Evolutionary conservation across 2,888 invertebrate species (phyloP), one percentile per base, ranked within the genome.

Genomic region (Stenichneumon culpator): DNA sequence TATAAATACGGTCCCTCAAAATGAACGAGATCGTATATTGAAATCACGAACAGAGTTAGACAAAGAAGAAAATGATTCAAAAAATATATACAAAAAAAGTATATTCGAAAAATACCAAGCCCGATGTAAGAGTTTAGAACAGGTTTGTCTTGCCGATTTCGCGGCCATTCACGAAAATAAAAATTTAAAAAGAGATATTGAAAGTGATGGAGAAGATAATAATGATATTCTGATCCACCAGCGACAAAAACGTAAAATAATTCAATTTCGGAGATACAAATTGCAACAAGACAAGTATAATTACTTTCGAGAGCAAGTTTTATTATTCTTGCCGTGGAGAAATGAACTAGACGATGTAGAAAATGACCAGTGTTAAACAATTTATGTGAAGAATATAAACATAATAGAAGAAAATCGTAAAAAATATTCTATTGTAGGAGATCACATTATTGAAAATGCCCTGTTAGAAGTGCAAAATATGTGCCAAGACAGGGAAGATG

Each of bases 1-100:
- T 68, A 89, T 89, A 44, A 80, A 87, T 73, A 88, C 87, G 44
- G 75, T 54, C 68, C 73, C 74, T 25, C 39, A 79, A 79, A 67
- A 78, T 36, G 82, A 88, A 73, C 60, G 84, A 67, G 80, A 79
- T n/a, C 73, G 54, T 4, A 81, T 87, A 65, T 73, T 87, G 39
- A 87, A 87, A 74, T 47, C 16, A 39, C 28, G 57, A 39, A 39
- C 39, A 39, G 39, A 39, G 39, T 39, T 39, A 9, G 39, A 39
- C 7, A 39, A 39, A 4, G 39, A 39, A 39, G 39, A 44, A 19
- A 32, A 50, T 19, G 63, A 84, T 80, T 80, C 75, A 19, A 68
- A 22, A 54, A 74, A 83, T 28, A 47, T 83, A 70, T 83, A 79
- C 70, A 57, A 57, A 50, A 14, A 50, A 50, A 47, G n/a, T 69